These are phyloP conservation scores for Sphecodes monilicornis DNA, from an alignment of 2,888 invertebrate genomes.

Conservation along the genomic window DNA sequence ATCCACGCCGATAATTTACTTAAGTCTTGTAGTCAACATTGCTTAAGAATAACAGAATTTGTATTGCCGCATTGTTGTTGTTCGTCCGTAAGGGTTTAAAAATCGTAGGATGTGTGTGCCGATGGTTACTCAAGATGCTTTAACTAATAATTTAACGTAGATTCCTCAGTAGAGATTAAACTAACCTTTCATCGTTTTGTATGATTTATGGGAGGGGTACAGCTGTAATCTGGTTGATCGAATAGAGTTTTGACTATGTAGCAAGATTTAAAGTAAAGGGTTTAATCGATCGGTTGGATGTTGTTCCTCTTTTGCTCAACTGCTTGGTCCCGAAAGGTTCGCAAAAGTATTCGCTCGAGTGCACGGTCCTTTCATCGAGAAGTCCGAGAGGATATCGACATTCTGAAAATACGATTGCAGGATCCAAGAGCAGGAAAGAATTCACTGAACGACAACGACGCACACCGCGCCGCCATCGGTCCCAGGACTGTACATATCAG, in stretches of 20 bases:
- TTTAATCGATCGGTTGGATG: neutral
- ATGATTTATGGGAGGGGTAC: neutral
- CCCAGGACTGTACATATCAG: constrained; percentile 50
- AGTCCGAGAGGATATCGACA: constrained; percentile 42
- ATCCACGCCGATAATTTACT: too few species aligned
- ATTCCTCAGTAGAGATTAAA: neutral
- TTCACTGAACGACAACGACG: constrained; percentile 25
- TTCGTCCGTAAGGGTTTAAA: too few species aligned
- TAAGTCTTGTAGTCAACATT: too few species aligned
- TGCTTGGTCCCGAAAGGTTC: constrained; percentile 6
- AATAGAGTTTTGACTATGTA: neutral
- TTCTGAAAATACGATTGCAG: constrained; percentile 55
- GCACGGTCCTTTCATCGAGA: constrained; percentile 31
- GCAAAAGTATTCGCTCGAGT: constrained; percentile 11
- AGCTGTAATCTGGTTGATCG: neutral
- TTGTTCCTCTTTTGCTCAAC: constrained; percentile 19
- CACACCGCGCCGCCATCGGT: neutral
- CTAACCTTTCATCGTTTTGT: neutral
- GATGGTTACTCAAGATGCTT: neutral
- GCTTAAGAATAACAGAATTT: too few species aligned
- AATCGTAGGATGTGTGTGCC: too few species aligned
- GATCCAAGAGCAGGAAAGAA: constrained; percentile 45
- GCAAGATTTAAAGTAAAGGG: neutral
- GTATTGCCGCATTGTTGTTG: too few species aligned
- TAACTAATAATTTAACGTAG: neutral